A percentile compares a stretch with the other conserved stretches of the same genome.
Conservation (phyloP, 2,797 vertebrate genomes). For the Parambassis ranga region DNA sequence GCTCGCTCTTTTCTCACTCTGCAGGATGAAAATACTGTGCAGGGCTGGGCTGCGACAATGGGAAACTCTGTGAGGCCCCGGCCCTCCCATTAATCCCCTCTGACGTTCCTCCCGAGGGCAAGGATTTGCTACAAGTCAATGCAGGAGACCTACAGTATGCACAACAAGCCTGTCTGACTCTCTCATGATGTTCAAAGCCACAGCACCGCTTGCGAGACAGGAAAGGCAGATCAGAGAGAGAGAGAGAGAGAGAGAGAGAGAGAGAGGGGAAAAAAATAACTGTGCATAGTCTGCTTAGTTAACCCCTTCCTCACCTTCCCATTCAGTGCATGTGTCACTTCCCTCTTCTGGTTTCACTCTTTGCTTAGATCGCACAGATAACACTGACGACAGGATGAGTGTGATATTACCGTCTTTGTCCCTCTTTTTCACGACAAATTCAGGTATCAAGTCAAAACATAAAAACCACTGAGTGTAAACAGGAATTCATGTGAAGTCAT, state of each 20-base stretch:
- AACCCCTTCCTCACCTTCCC: slow-evolving; percentile 64
- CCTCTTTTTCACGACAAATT: slow-evolving; percentile 9
- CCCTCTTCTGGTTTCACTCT: slow-evolving; percentile 45
- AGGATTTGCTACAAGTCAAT: slow-evolving; percentile 82
- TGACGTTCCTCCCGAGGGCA: slow-evolving; percentile 80
- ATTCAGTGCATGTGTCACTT: slow-evolving; percentile 28
- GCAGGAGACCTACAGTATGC: slow-evolving; percentile 77
- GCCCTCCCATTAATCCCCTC: slow-evolving; percentile 79
- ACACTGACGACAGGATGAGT: slow-evolving; percentile 59
- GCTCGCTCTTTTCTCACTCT: slow-evolving; percentile 67
- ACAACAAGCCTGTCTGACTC: slow-evolving; percentile 77
- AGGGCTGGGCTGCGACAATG: slow-evolving; percentile 78
- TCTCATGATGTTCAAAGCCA: slow-evolving; percentile 73
- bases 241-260: not conserved
- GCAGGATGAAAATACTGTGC: slow-evolving; percentile 71
- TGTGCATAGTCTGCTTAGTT: slow-evolving; percentile 67
- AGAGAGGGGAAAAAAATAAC: not conserved
- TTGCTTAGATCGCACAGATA: slow-evolving; percentile 55
- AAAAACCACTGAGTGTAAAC: slow-evolving; percentile 36
- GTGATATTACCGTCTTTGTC: slow-evolving; percentile 12
- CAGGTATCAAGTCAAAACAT: slow-evolving; percentile 37
- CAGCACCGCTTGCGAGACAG: slow-evolving; percentile 70
- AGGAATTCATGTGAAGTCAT: slow-evolving; percentile 58
- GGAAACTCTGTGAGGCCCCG: slow-evolving; percentile 78
- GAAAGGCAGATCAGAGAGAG: slow-evolving; percentile 68